Evolutionary conservation across 2,888 invertebrate genomes (phyloP), one percentile per base, ranked within the genome.

Genomic region (Lymantria monacha): DNA sequence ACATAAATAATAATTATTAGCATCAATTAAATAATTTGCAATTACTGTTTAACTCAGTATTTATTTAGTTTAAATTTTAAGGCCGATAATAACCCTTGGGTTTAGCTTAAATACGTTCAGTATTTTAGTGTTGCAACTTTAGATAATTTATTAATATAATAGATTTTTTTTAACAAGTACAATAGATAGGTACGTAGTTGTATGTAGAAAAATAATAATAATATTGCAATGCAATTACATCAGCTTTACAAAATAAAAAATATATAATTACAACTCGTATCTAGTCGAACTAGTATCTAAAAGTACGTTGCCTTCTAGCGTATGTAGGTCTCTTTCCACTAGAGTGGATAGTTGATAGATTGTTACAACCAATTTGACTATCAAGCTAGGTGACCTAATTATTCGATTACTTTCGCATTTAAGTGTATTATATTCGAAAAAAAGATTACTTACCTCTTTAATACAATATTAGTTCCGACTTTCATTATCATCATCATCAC

Each of bases 81-180:
- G 87, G 86, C 86, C 87, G 85, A 70, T 58, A 77, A 69, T n/a
- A 63, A 86, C 87, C 87, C 72, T 69, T 62, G 65, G 69, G 72
- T 66, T 70, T 87, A 85, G 84, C 51, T 60, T 57, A 51, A 46
- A 51, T 51, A 51, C 48, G 59, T 60, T 61, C 66, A 72, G 67
- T 74, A 73, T 74, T 72, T 69, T 67, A 56, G 42, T 44, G 30
- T 49, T 45, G 43, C 36, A 36, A 3, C 7, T 15, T 15, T 22
- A 41, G 9, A 41, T 22, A 5, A 22, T 22, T 22, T 22, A 22
- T 22, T 22, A 22, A 3, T 22, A 22, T 22, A 22, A n/a, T 38
- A 38, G 38, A 8, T 13, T 38, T 38, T 38, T 11, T 38, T 12
- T 36, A 36, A 36, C n/a, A 7, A 38, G 12, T 38, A 38, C 11